phyloP scores from a whole-genome alignment of 2,113 vertebrate genomes.

The Microcebus griseorufus region DNA sequence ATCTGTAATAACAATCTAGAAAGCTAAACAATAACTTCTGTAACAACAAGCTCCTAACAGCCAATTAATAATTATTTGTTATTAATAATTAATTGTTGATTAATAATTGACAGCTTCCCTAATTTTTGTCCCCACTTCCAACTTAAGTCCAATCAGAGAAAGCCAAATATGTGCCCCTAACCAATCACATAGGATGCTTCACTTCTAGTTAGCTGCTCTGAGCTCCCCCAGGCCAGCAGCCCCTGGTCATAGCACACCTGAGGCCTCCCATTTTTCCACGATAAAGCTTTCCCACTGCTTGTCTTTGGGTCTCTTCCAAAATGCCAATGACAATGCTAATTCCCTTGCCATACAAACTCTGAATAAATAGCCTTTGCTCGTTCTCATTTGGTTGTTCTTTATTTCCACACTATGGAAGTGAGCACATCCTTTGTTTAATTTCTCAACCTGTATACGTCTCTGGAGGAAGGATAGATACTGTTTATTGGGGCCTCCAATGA shows the following conservation, averaged over 20 bases:
- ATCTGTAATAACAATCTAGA: not conserved
- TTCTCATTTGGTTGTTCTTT: not conserved
- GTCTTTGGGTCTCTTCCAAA: not conserved
- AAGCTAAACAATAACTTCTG: not conserved
- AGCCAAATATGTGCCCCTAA: no score
- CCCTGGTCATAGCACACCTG: not conserved
- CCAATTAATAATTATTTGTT: not conserved
- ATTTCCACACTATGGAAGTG: not conserved
- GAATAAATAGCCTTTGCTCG: not conserved
- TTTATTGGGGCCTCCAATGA: not conserved
- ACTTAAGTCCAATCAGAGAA: no score
- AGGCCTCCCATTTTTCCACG: not conserved
- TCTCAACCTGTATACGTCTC: not conserved
- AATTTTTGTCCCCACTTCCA: not conserved
- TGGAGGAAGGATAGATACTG: not conserved
- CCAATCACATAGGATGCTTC: no score
- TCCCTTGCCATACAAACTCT: not conserved
- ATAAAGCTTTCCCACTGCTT: not conserved
- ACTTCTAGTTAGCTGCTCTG: not conserved
- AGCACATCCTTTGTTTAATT: not conserved
- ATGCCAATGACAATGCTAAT: not conserved
- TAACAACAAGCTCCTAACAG: not conserved
- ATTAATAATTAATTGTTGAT: not conserved
- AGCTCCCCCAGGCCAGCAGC: not conserved
- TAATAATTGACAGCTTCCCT: not conserved